These are phyloP conservation scores for Scaptomyza hsui DNA, from an alignment of 1,140 invertebrate genomes.

Conservation along the genomic window DNA sequence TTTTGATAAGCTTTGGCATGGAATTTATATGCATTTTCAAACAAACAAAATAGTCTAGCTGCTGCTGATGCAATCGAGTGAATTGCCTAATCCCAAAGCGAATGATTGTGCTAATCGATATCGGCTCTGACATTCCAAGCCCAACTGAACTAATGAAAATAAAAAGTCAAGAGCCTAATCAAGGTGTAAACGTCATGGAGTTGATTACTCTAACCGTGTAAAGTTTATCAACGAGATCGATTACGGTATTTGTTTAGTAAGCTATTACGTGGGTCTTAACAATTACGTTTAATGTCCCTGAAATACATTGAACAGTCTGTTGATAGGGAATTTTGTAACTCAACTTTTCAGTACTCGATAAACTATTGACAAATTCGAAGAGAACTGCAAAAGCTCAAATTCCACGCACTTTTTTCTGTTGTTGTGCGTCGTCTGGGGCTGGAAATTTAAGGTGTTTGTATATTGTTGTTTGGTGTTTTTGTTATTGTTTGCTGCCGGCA, in stretches of 20 bases:
- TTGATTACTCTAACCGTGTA: neutral
- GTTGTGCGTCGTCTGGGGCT: neutral
- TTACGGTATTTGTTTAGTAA: constrained; percentile 9
- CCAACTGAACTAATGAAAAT: neutral
- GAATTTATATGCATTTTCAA: constrained; percentile 5
- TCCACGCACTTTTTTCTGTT: constrained; percentile 14
- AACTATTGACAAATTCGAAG: neutral
- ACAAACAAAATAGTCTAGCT: constrained; percentile 26
- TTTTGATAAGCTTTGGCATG: constrained; percentile 12
- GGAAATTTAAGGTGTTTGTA: constrained; percentile 22
- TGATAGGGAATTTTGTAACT: constrained; percentile 10
- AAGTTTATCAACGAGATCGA: constrained; percentile 19
- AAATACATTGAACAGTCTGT: constrained; percentile 11
- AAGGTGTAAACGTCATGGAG: constrained; percentile 12
- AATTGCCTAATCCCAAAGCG: constrained; percentile 10
- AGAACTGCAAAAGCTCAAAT: constrained; percentile 7
- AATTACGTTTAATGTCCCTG: constrained; percentile 14
- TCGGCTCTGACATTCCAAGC: neutral
- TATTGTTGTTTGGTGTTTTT: constrained; percentile 9
- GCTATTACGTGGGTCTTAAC: constrained; percentile 12
- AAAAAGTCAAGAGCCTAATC: neutral
- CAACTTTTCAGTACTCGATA: neutral
- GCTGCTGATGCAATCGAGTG: constrained; percentile 23
- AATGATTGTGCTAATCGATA: constrained; percentile 6
- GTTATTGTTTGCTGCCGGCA: constrained; percentile 21